Conservation (phyloP, 2,113 vertebrate species). For the Martes martes region DNA sequence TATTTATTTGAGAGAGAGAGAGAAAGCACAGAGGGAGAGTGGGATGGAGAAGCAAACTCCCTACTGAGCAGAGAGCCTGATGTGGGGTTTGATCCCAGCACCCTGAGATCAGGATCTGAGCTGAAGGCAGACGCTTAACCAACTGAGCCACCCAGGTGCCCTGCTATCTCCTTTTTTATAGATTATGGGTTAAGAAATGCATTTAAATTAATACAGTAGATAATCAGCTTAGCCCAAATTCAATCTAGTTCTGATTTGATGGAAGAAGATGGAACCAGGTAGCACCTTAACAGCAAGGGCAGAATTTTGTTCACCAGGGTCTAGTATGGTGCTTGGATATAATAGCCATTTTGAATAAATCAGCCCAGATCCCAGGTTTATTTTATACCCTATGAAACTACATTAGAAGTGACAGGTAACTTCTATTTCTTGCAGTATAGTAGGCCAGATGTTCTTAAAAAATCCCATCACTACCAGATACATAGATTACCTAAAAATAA, state of each 20-base stretch:
- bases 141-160: background rate
- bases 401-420: background rate
- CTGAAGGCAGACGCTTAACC: background rate
- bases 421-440: background rate
- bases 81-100: too few species aligned
- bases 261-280: background rate
- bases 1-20: background rate
- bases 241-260: background rate
- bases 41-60: background rate
- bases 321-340: background rate
- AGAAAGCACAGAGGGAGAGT: background rate
- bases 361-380: background rate
- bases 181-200: background rate
- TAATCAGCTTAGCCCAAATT: background rate
- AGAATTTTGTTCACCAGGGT: background rate
- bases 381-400: background rate
- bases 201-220: background rate
- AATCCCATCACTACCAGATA: background rate
- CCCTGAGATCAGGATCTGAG: background rate
- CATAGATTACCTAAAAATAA: background rate
- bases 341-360: background rate
- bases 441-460: background rate
- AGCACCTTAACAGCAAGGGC: background rate
- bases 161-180: background rate
- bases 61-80: background rate